Evolutionary conservation across 2,888 invertebrate species (phyloP), one percentile per base, ranked within the genome.

Genomic region (Atrina japonica): DNA sequence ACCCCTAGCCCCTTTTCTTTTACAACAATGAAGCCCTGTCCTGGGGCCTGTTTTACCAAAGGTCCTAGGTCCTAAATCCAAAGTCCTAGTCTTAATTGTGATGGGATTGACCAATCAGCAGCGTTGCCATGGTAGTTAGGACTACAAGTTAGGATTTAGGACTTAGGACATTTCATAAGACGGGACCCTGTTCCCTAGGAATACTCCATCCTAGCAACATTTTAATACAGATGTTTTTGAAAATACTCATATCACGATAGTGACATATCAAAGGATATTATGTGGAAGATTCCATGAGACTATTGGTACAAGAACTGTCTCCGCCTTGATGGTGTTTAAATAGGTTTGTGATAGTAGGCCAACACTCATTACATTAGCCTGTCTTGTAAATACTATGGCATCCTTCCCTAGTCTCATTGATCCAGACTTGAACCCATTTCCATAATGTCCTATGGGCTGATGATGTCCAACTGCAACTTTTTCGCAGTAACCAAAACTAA

Each of bases 401-500:
- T 89, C 89, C 43, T 82, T 80, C 2, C 88, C 90, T 16, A 90
- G 82, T 16, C 89, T 82, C 90, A 90, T 90, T n/a, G 87, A 87
- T 5, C 89, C 89, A 6, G 87, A 88, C 72, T 90, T 90, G 76
- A 90, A 90, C 1, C 90, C 90, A 68, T 90, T 90, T 5, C 90
- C 90, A 82, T 89, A 90, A 35, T 84, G 81, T 50, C 90, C 90
- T 55, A 90, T 87, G 7, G 90, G 88, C 43, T 82, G 80, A 53
- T 86, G 83, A n/a, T 78, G 78, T 16, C 80, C 75, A 6, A 84
- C 66, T 23, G 75, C 73, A 45, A 84, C 85, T 65, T 88, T 87
- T 43, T 88, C 88, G 75, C 88, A 87, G 75, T 83, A 90, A 9
- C 90, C 90, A 83, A 90, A 88, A 71, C 90, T 90, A 81, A 43